Base-by-base conservation (phyloP, 2,888 invertebrate species). In the Drosophila anceps region DNA sequence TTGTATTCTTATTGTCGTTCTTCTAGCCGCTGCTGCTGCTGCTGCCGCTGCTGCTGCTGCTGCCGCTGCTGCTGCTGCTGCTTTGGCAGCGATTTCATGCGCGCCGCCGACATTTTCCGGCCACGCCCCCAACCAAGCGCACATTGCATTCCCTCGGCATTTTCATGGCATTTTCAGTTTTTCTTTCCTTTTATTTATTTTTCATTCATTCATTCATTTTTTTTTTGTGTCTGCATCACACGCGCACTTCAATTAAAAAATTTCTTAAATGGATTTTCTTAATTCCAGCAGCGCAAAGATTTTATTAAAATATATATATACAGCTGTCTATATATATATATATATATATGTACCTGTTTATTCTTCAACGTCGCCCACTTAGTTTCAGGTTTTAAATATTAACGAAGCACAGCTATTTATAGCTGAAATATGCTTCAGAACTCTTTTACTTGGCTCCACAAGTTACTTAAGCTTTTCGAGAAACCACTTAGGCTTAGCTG, bases 241-340 rank as follows among this genome's bases (percentile, higher is more conserved):
- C 63, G 53, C 66, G 61, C 66, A 37, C 71, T 76, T 76, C 73
- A 77, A 76, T 77, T 76, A 72, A 68, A 72, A 59, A 60, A 18
- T 29, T 64, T 61, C 64, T 68, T 77, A 62, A 73, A 68, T 77
- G 78, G 68, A 73, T 73, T 76, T 65, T 62, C 64, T 57, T 77
- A 59, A 71, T 71, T 72, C 61, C 63, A 72, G 31, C 35, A 59
- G 66, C 46, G 59, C 43, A 13, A 61, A 63, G 61, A 60, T 51
- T 72, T 50, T 61, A 31, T 27, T 62, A 5, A 48, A n/a, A 29
- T 27, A 48, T n/a, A n/a, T n/a, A 10, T 37, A n/a, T 61, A 27
- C 10, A 44, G 31, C 15, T 65, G 18, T 33, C 8, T 51, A 12
- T 54, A 10, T 15, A 37, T 31, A 3, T 53, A 50, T 27, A 10